Base-by-base conservation (phyloP, 1,140 invertebrate genomes). In the Drosophila pectinifera region DNA sequence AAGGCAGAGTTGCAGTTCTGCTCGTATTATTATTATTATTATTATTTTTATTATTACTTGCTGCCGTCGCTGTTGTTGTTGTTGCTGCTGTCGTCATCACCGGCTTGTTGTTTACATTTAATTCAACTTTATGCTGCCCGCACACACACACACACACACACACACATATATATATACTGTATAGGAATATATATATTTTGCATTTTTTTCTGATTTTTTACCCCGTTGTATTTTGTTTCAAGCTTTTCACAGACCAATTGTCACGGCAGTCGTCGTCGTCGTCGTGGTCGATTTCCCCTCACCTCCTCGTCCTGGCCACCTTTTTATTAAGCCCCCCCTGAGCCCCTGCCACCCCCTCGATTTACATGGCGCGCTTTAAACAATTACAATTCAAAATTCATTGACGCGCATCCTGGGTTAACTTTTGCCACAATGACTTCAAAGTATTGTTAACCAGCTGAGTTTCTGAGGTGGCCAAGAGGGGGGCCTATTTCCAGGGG, bases 321-420 rank as follows among this genome's bases (percentile, higher is more conserved):
- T 26, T 51, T 69, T 61, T 46, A 39, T 16, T 38, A 36, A 5
- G 8, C 20, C 26, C 11, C 26, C 5, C 20, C 31, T 36, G 8
- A 8, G 24, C 5, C 2, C 1, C 36, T 11, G 7, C 11, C 55
- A 1, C 5, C n/a, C 28, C 5, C 5, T 16, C n/a, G 49, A 36
- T 51, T 65, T 28, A 41, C 57, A 59, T 77, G 70, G 69, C 73
- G 58, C 78, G 77, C 84, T 85, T 85, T 75, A 85, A 89, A 89
- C 76, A 90, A 90, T 90, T 90, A 90, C 88, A 90, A 90, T 90
- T 90, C 69, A 90, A 88, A 90, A 90, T 76, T 88, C 88, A 90
- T 90, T 90, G 88, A 90, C 82, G 88, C 88, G 83, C 73, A 72
- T 55, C 77, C 72, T 61, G 63, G 70, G 73, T 72, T 77, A 82